Percentiles rank a stretch among this genome's conserved stretches.
Conservation (phyloP, 2,113 vertebrate genomes). For the Canis aureus region DNA sequence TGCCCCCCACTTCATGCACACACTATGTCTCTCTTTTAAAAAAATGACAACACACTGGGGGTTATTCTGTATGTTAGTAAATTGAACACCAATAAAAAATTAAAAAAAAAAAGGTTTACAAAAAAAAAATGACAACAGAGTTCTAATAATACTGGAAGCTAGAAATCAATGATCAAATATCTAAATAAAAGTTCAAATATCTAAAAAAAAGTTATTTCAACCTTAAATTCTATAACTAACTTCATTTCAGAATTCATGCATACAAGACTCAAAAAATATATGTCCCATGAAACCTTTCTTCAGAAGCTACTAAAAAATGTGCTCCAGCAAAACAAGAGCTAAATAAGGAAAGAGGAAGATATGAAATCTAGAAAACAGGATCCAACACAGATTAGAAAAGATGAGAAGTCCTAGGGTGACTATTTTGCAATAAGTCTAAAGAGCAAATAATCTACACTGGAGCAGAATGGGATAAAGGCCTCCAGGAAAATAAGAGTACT, state of each 20-base stretch:
- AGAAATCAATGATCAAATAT: neutral
- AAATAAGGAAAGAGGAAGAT: neutral
- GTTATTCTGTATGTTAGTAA: no score
- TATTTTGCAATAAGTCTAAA: neutral
- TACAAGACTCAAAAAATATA: neutral
- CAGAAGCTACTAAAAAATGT: neutral
- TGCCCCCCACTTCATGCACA: neutral
- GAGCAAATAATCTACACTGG: neutral
- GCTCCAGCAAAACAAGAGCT: neutral
- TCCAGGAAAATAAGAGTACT: neutral
- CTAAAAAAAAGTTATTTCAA: neutral
- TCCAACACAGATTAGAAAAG: neutral
- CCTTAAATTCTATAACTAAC: neutral
- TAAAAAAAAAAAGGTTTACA: no score
- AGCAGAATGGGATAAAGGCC: neutral
- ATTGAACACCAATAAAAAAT: no score
- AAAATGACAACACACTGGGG: neutral
- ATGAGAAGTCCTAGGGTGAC: neutral
- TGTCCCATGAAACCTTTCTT: neutral
- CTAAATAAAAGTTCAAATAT: neutral
- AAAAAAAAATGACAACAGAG: neutral
- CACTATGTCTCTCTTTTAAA: neutral
- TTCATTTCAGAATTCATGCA: neutral
- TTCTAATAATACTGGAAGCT: neutral
- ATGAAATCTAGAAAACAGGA: neutral